phyloP scores from a whole-genome alignment of 2,888 invertebrate species.

The Orthosia gothica region DNA sequence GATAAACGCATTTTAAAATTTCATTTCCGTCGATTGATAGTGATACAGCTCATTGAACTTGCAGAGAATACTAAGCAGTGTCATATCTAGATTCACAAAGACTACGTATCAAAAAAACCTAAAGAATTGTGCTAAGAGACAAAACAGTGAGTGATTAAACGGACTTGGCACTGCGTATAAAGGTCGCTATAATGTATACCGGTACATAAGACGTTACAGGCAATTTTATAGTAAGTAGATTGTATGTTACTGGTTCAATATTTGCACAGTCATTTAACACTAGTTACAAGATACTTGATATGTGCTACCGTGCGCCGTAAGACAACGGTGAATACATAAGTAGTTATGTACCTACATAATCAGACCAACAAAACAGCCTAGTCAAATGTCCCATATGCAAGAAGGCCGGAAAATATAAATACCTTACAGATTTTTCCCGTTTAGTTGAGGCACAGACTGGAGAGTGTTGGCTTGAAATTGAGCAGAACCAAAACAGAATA shows the following conservation, averaged over 20 bases:
- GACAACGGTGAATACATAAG: conserved; percentile 17
- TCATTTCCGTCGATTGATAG: conserved; percentile 27
- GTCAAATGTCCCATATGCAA: not conserved
- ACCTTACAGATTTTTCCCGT: not conserved
- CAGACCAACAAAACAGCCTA: not conserved
- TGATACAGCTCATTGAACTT: conserved; percentile 28
- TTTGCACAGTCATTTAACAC: conserved; percentile 59
- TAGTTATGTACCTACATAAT: not conserved
- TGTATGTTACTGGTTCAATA: conserved; percentile 48
- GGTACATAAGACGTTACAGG: conserved; percentile 20
- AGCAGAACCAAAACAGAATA: too few species aligned
- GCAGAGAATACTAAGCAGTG: conserved; percentile 15
- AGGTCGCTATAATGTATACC: conserved; percentile 53
- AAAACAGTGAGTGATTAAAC: conserved; percentile 41
- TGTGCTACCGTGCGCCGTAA: conserved; percentile 17
- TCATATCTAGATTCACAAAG: conserved; percentile 7
- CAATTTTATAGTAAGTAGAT: conserved; percentile 35
- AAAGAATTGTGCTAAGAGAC: conserved; percentile 3
- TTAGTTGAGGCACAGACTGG: not conserved
- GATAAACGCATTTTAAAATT: conserved; percentile 1
- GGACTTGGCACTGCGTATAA: conserved; percentile 55
- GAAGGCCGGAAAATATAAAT: conserved; percentile 1
- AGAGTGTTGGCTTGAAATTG: too few species aligned
- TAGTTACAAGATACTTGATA: conserved; percentile 17
- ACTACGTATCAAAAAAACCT: not conserved